A percentile compares a stretch with the other conserved stretches of the same genome.
These are phyloP conservation scores for Chymomyza amoena DNA, from an alignment of 2,888 invertebrate genomes.

Conservation along the genomic window DNA sequence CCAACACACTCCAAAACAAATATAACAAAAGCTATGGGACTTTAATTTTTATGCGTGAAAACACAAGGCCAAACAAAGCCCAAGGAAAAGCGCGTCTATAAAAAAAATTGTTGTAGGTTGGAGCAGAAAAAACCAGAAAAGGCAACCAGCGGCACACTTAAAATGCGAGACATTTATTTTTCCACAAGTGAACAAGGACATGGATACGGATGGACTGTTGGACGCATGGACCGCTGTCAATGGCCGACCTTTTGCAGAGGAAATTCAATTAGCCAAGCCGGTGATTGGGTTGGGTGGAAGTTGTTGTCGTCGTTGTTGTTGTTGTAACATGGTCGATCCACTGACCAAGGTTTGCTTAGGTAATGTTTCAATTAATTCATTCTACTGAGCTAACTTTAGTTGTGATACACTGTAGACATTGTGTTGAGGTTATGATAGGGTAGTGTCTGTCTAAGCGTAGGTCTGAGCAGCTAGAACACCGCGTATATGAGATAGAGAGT, in stretches of 20 bases:
- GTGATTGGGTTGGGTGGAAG: slow-evolving; percentile 20
- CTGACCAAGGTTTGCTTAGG: slow-evolving; percentile 64
- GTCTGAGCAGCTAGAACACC: no score
- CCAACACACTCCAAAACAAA: slow-evolving; percentile 17
- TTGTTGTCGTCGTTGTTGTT: neutral
- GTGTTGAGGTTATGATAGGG: no score
- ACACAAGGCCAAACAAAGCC: slow-evolving; percentile 50
- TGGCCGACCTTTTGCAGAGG: slow-evolving; percentile 45
- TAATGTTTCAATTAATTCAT: slow-evolving; percentile 74
- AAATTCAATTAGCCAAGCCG: slow-evolving; percentile 66
- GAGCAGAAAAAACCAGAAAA: slow-evolving; percentile 23
- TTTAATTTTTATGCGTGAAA: slow-evolving; percentile 75
- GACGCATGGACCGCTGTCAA: slow-evolving; percentile 38
- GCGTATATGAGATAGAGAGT: no score
- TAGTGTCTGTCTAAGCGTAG: no score
- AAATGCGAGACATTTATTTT: slow-evolving; percentile 73
- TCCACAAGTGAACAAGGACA: slow-evolving; percentile 39
- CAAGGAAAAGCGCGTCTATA: slow-evolving; percentile 9
- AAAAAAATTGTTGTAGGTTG: slow-evolving; percentile 1
- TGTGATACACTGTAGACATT: neutral
- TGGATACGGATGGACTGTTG: neutral
- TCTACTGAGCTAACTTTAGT: neutral
- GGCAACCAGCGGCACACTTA: slow-evolving; percentile 55
- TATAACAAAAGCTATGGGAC: slow-evolving; percentile 52
- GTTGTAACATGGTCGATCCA: slow-evolving; percentile 22